Conservation (phyloP, 2,888 invertebrate species). For the Notodromas monacha region DNA sequence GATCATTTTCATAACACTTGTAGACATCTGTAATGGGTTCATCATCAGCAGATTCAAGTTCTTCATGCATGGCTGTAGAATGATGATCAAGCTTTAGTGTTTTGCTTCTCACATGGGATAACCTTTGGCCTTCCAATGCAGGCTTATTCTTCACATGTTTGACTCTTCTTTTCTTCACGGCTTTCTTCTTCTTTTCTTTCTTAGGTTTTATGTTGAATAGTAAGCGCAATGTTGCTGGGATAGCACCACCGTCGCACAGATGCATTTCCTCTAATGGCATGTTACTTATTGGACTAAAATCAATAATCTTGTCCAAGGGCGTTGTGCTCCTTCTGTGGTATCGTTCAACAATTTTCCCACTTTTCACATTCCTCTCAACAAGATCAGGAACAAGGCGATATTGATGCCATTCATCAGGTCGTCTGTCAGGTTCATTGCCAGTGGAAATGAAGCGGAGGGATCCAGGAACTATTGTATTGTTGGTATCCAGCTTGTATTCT, state of each 20-base stretch:
- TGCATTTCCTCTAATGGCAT: constrained; percentile 2
- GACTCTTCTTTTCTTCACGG: background rate
- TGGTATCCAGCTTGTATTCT: constrained; percentile 1
- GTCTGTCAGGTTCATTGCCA: background rate
- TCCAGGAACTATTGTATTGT: constrained; percentile 1
- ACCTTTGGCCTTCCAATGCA: too few relatives aligned
- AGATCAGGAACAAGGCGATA: background rate
- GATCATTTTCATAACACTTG: background rate
- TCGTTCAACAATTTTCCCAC: background rate
- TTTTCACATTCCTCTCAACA: constrained; percentile 1
- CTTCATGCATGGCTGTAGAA: too few relatives aligned
- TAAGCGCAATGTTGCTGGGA: constrained; percentile 1
- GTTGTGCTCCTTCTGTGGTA: background rate
- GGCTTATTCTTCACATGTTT: background rate
- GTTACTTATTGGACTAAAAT: constrained; percentile 4
- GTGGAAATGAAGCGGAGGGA: constrained; percentile 1
- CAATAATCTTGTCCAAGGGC: background rate
- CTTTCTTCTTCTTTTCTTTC: constrained; percentile 1
- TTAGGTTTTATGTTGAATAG: background rate
- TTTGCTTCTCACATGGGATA: too few relatives aligned
- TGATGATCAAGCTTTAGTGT: too few relatives aligned
- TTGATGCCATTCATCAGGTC: background rate
- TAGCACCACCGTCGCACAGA: constrained; percentile 1
- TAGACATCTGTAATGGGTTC: background rate
- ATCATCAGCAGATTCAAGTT: background rate